Conservation (phyloP, 2,888 invertebrate genomes). For the Halictus ligatus region DNA sequence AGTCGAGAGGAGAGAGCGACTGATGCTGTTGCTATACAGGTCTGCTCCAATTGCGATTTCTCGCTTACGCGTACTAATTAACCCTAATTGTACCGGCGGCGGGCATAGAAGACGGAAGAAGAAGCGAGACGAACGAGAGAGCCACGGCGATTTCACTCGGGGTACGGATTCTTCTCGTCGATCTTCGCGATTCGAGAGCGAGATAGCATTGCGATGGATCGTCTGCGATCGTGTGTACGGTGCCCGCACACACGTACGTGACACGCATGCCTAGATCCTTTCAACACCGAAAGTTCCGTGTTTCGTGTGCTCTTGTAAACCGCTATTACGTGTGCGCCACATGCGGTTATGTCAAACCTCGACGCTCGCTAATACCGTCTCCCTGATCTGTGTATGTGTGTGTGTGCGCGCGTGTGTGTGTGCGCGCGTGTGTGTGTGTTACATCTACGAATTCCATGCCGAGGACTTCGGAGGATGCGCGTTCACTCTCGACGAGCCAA, state of each 20-base stretch:
- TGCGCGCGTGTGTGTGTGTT: constrained; percentile 4
- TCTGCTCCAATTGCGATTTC: constrained; percentile 79
- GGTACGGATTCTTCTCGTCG: constrained; percentile 53
- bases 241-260: background rate
- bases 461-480: background rate
- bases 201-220: constrained; percentile 60
- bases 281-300: constrained; percentile 55
- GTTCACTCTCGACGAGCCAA: background rate
- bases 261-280: constrained; percentile 48
- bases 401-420: background rate
- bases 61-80: constrained; percentile 78
- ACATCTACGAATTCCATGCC: background rate
- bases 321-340: constrained; percentile 27
- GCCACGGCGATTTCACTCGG: constrained; percentile 65
- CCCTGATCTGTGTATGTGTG: background rate
- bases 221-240: constrained; percentile 24
- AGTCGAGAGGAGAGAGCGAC: constrained; percentile 67
- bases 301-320: constrained; percentile 36
- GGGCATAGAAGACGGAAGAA: constrained; percentile 12
- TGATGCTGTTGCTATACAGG: constrained; percentile 64
- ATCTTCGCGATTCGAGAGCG: constrained; percentile 63
- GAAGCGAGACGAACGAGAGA: background rate
- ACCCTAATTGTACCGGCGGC: constrained; percentile 65
- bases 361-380: constrained; percentile 16
- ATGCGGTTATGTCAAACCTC: constrained; percentile 50